phyloP scores from a whole-genome alignment of 2,888 invertebrate species.

The Acleris holmiana region DNA sequence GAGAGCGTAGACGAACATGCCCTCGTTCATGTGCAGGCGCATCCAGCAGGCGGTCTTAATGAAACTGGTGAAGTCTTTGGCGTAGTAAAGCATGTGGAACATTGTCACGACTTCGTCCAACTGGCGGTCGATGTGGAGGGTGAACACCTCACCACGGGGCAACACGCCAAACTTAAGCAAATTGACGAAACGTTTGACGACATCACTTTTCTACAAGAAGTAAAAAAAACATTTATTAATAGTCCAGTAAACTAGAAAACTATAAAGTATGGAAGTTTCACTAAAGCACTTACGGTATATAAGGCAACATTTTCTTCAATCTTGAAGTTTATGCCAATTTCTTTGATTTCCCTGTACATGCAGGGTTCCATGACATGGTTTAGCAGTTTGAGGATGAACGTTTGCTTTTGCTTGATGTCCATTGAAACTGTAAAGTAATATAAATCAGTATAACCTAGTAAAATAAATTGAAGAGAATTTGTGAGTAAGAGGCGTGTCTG shows the following conservation, averaged over 20 bases:
- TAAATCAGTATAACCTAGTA: not conserved
- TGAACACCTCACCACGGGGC: conserved; percentile 82
- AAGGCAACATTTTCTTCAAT: conserved; percentile 69
- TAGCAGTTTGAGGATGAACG: conserved; percentile 76
- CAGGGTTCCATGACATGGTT: conserved; percentile 79
- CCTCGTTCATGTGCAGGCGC: conserved; percentile 81
- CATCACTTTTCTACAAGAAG: conserved; percentile 76
- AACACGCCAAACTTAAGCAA: conserved; percentile 81
- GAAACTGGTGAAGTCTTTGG: conserved; percentile 81
- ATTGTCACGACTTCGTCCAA: conserved; percentile 78
- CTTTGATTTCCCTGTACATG: conserved; percentile 75
- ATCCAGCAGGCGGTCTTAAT: conserved; percentile 80
- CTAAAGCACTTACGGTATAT: conserved; percentile 58
- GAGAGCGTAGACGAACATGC: conserved; percentile 84
- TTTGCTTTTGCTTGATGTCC: conserved; percentile 73
- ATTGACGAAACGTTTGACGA: conserved; percentile 84
- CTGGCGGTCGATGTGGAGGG: conserved; percentile 76
- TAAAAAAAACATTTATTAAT: conserved; percentile 40
- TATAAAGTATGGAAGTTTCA: conserved; percentile 4
- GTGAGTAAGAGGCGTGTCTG: no score
- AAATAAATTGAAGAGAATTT: no score
- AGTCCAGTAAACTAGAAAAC: not conserved
- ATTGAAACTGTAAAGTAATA: conserved; percentile 61
- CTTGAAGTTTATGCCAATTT: conserved; percentile 69
- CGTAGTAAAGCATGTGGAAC: conserved; percentile 82